Percentiles rank a stretch among this genome's conserved stretches.
phyloP scores from a whole-genome alignment of 2,797 vertebrate genomes.

The Falco berigora region DNA sequence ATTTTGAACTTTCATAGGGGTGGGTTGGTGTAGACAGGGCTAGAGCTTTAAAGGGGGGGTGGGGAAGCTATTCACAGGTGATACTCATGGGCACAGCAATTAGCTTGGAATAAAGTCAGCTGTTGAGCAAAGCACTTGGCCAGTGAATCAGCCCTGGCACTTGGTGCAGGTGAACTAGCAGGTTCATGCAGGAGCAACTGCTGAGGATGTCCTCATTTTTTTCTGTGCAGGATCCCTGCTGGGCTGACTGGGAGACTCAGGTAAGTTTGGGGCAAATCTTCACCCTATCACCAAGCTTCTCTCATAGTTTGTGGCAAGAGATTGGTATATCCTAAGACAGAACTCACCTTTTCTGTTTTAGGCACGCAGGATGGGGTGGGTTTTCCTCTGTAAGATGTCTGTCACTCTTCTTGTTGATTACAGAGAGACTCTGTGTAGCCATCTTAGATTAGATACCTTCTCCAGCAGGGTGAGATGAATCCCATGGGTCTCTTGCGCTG shows the following conservation, averaged over 20 bases:
- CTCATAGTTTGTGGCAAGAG: not conserved
- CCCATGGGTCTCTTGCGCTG: fast-evolving
- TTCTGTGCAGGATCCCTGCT: not conserved
- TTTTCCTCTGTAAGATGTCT: not conserved
- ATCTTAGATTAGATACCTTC: not conserved
- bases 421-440: not conserved
- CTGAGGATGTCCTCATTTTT: not conserved
- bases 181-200: not conserved
- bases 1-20: slow-evolving; percentile 20
- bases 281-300: not conserved
- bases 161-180: not conserved
- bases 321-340: not conserved
- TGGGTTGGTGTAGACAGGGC: not conserved
- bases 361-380: not conserved
- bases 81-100: not conserved
- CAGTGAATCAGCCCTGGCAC: not conserved
- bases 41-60: not conserved
- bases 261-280: not conserved
- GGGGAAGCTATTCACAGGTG: not conserved
- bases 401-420: not conserved
- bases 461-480: not conserved
- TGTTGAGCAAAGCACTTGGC: not conserved
- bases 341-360: not conserved
- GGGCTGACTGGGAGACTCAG: not conserved
- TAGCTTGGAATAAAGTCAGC: not conserved